These are phyloP conservation scores for Acrobasis suavella DNA, from an alignment of 2,888 invertebrate genomes.

Conservation along the genomic window DNA sequence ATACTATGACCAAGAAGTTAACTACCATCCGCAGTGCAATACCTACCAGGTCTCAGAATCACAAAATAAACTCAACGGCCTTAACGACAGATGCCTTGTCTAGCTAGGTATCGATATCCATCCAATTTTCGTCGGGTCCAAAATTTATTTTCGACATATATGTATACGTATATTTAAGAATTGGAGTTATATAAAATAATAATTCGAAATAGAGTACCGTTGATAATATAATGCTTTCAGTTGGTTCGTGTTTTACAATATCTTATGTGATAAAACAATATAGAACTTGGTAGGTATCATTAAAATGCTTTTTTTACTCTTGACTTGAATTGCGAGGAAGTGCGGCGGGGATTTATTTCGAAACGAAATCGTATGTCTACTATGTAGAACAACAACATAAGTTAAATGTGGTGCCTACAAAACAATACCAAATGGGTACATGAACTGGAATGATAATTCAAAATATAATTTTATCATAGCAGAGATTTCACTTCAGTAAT, in stretches of 20 bases:
- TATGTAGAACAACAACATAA: conserved; percentile 79
- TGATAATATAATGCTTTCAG: conserved; percentile 43
- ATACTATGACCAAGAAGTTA: conserved; percentile 79
- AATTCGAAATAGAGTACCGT: conserved; percentile 74
- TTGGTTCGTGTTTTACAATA: conserved; percentile 39
- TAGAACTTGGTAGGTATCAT: conserved; percentile 33
- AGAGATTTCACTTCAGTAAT: conserved; percentile 25
- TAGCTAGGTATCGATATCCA: conserved; percentile 53
- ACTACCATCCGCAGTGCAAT: conserved; percentile 82
- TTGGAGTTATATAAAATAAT: conserved; percentile 51
- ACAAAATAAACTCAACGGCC: conserved; percentile 77
- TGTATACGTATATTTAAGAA: conserved; percentile 74
- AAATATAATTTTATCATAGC: conserved; percentile 13
- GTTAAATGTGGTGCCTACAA: conserved; percentile 64
- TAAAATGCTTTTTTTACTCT: conserved; percentile 37
- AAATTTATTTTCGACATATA: conserved; percentile 68
- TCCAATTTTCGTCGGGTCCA: conserved; percentile 65
- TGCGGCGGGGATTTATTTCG: conserved; percentile 75
- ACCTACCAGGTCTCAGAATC: conserved; percentile 74
- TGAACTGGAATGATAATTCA: conserved; percentile 29
- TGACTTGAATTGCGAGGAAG: conserved; percentile 46
- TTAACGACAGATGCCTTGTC: conserved; percentile 85
- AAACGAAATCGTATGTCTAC: conserved; percentile 80
- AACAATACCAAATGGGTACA: conserved; percentile 49
- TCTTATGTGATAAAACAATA: conserved; percentile 41